These are phyloP conservation scores for Otus sunia DNA, from an alignment of 2,113 vertebrate species.

Conservation along the genomic window DNA sequence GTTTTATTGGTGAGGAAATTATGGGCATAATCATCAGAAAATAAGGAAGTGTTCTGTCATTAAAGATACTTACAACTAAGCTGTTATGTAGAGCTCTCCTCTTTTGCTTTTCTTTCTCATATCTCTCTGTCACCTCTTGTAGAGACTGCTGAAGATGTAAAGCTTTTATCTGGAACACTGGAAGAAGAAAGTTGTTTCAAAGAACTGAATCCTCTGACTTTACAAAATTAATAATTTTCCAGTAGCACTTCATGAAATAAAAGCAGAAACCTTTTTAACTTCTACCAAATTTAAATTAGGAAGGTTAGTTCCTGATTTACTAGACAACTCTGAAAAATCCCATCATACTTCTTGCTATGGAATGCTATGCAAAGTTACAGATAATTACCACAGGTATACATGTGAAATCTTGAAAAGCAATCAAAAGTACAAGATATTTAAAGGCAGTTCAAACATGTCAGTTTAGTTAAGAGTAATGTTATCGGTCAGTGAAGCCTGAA, in stretches of 20 bases:
- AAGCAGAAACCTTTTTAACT: not conserved
- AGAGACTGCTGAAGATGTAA: conserved; percentile 55
- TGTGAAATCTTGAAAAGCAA: not conserved
- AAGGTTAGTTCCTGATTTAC: not conserved
- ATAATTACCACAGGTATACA: not conserved
- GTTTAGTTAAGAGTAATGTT: not conserved
- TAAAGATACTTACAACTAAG: conserved; percentile 62
- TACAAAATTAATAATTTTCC: not conserved
- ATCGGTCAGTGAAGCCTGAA: not conserved
- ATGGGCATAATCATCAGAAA: not conserved
- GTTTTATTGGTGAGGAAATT: not conserved
- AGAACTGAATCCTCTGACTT: not conserved
- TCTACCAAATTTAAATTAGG: not conserved
- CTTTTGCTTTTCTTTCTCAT: conserved; percentile 58
- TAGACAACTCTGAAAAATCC: not conserved
- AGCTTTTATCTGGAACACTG: conserved; percentile 58
- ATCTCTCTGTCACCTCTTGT: conserved; percentile 46
- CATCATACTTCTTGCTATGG: not conserved
- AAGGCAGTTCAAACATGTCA: not conserved
- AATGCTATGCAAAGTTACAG: not conserved
- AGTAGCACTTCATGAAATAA: not conserved
- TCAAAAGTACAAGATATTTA: not conserved
- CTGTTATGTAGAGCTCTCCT: conserved; percentile 64
- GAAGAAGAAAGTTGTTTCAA: conserved; percentile 10
- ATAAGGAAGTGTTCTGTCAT: not conserved